These are phyloP conservation scores for Campoletis sonorensis DNA, from an alignment of 1,140 invertebrate species.

Conservation along the genomic window DNA sequence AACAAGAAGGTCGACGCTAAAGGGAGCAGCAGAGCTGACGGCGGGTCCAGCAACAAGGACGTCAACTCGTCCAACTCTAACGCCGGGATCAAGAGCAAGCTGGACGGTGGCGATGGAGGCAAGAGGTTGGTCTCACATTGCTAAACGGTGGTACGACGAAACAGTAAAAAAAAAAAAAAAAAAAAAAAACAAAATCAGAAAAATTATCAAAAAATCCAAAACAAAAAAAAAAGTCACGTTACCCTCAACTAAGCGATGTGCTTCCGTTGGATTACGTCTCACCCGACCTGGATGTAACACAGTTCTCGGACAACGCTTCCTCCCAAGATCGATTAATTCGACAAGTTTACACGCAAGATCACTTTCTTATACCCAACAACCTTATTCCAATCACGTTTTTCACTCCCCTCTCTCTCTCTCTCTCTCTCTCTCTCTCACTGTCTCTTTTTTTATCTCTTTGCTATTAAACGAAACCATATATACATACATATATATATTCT, in stretches of 20 bases:
- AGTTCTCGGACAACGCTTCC: constrained; percentile 60
- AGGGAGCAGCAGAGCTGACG: constrained; percentile 72
- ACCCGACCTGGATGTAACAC: constrained; percentile 57
- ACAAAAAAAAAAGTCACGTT: constrained; percentile 54
- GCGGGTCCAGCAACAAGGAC: constrained; percentile 70
- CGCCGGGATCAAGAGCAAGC: constrained; percentile 73
- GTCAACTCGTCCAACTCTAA: constrained; percentile 67
- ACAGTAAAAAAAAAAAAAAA: constrained; percentile 60
- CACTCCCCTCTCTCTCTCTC: constrained; percentile 8
- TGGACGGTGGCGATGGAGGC: constrained; percentile 72
- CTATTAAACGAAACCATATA: background rate
- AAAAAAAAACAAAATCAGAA: constrained; percentile 58
- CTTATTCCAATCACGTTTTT: background rate
- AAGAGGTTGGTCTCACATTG: constrained; percentile 78
- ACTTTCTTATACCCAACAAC: constrained; percentile 63
- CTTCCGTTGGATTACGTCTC: constrained; percentile 59
- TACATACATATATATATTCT: constrained; percentile 7
- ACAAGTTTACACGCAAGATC: constrained; percentile 71
- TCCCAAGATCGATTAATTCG: constrained; percentile 67
- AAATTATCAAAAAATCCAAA: constrained; percentile 57
- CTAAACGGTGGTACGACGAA: constrained; percentile 68
- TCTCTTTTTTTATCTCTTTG: constrained; percentile 41
- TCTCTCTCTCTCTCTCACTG: constrained; percentile 65
- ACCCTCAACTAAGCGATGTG: constrained; percentile 47
- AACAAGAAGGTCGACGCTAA: constrained; percentile 74